Evolutionary conservation across 1,140 invertebrate species (phyloP).

Genomic region (Notospermus geniculatus): DNA sequence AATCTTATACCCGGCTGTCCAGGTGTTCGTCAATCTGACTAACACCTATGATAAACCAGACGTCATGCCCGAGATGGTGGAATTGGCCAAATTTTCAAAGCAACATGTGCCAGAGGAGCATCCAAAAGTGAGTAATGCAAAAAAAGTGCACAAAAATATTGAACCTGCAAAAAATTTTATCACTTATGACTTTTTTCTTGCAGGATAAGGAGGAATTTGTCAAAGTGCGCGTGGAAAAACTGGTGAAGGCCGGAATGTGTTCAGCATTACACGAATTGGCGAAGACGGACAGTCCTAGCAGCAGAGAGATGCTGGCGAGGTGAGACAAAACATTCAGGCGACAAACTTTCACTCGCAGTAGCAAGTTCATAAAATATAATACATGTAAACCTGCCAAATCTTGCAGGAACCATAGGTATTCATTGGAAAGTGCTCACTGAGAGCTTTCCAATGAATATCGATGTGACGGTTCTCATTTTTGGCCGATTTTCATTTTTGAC

Average conservation of each 20-base stretch:
- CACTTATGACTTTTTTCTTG: slow-evolving; percentile 19
- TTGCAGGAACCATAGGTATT: too few relatives aligned
- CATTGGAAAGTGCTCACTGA: too few relatives aligned
- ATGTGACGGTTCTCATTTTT: too few relatives aligned
- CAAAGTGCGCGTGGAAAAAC: slow-evolving; percentile 72
- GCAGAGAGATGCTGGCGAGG: slow-evolving; percentile 81
- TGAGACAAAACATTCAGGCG: slow-evolving; percentile 29
- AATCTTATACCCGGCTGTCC: slow-evolving; percentile 87
- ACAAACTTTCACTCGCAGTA: too few relatives aligned
- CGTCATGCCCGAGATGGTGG: slow-evolving; percentile 92
- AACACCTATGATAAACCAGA: slow-evolving; percentile 99
- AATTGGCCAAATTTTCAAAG: slow-evolving; percentile 98
- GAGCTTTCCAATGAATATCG: too few relatives aligned
- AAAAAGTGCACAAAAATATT: too few relatives aligned
- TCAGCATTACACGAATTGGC: slow-evolving; percentile 79
- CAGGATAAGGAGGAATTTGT: slow-evolving; percentile 89
- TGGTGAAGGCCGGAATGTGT: slow-evolving; percentile 84
- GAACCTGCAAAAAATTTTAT: too few relatives aligned
- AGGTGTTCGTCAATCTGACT: slow-evolving; percentile 92
- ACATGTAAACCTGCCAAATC: too few relatives aligned
- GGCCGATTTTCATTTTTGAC: too few relatives aligned
- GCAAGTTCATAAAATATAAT: too few relatives aligned
- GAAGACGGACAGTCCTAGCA: slow-evolving; percentile 91
- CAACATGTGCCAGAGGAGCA: slow-evolving; percentile 98
- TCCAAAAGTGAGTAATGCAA: too few relatives aligned